These are phyloP conservation scores for Meles meles DNA, from an alignment of 2,113 vertebrate genomes.

Conservation along the genomic window DNA sequence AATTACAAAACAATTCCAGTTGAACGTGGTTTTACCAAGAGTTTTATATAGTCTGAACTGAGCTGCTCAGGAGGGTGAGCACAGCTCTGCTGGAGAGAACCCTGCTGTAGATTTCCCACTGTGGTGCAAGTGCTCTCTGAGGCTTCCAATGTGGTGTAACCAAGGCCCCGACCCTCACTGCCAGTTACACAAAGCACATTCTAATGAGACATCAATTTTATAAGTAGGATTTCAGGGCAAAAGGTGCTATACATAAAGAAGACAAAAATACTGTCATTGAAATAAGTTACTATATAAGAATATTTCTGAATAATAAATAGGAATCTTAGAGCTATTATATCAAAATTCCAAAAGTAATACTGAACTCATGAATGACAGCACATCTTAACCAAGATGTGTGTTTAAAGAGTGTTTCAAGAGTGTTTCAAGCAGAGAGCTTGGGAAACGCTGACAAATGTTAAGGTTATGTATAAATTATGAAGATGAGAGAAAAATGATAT, in stretches of 20 bases:
- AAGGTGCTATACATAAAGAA: neutral
- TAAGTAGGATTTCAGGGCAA: neutral
- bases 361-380: neutral
- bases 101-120: neutral
- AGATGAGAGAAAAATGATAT: neutral
- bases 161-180: neutral
- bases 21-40: neutral
- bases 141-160: neutral
- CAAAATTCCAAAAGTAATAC: neutral
- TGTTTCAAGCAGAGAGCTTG: too few species aligned
- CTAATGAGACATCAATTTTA: neutral
- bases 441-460: too few species aligned
- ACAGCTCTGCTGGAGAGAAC: neutral
- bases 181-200: neutral
- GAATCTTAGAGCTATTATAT: too few species aligned
- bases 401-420: too few species aligned
- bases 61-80: neutral
- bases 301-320: neutral
- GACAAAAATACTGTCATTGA: fast-evolving
- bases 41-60: neutral
- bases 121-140: neutral
- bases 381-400: too few species aligned
- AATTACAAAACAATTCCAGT: neutral
- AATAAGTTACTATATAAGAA: too few species aligned
- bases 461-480: too few species aligned